Evolutionary conservation across 2,797 vertebrate species (phyloP), one percentile per base, ranked within the genome.

Genomic region (Alosa sapidissima): DNA sequence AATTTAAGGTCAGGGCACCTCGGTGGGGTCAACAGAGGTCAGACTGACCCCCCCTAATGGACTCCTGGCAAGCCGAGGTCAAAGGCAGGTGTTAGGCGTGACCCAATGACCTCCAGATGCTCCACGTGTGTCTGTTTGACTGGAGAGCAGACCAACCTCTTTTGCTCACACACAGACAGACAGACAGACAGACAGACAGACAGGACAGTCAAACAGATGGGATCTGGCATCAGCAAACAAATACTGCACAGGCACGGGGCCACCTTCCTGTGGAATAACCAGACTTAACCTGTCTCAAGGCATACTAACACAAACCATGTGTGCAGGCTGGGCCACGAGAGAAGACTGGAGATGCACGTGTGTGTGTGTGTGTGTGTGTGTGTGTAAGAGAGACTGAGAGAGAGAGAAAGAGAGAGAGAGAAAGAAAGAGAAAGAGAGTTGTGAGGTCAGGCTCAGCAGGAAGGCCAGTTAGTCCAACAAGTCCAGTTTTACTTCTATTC

Each of bases 201-300:
- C 65, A 72, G 33, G 11, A 72, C 1, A 16, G 65, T 11, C 14
- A 21, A 7, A 45, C 41, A 78, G 72, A 78, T 78, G 41, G 72
- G 36, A 75, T 88, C 81, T 85, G 83, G 48, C 51, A 85, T 86
- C 82, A 13, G 45, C 85, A 84, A 52, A 84, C 72, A 87, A 89
- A 89, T 86, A 87, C 58, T 10, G 13, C 81, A 45, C 72, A 78
- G 68, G 33, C 33, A 36, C 13, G 33, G 33, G 68, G 33, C 19
- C 16, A 41, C 36, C 36, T 78, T 78, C 72, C 72, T 78, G 72
- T 78, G 72, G 5, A 78, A 47, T 47, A 47, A 78, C 41, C 41
- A 78, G 72, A 78, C 72, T 78, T 78, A 78, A 78, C 72, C 72
- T 47, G 72, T 78, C 72, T 78, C 41, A 78, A 19, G 19, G 72